phyloP scores from a whole-genome alignment of 1,140 invertebrate species.

The Episyrphus balteatus region DNA sequence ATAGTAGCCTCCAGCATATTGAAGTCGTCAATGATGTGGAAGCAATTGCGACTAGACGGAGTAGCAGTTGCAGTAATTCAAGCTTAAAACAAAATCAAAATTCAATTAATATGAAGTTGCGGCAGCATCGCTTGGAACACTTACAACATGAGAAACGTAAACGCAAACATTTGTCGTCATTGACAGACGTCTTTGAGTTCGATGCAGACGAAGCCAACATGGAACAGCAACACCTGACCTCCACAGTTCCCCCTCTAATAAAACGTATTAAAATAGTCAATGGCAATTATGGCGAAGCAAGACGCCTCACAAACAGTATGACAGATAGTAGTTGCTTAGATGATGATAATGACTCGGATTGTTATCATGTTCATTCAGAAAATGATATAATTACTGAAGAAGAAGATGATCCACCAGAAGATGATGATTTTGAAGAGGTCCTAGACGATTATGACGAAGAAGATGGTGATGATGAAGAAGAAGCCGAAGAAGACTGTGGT shows the following conservation, averaged over 20 bases:
- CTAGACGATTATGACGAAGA: slow-evolving; percentile 5
- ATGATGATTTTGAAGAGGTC: slow-evolving; percentile 1
- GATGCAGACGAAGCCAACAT: too few species aligned
- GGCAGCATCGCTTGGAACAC: not conserved
- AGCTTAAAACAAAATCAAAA: slow-evolving; percentile 11
- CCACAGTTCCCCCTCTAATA: not conserved
- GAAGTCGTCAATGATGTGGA: too few species aligned
- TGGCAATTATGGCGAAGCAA: slow-evolving; percentile 7
- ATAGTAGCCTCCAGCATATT: too few species aligned
- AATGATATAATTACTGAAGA: slow-evolving; percentile 5
- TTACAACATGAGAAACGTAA: slow-evolving; percentile 8
- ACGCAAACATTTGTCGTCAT: not conserved
- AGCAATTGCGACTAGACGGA: slow-evolving; percentile 3
- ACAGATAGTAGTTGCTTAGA: not conserved
- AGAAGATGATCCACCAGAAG: slow-evolving; percentile 7
- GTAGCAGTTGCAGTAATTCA: slow-evolving; percentile 12
- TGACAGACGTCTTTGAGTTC: too few species aligned
- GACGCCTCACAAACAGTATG: not conserved
- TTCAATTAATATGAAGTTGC: slow-evolving; percentile 11
- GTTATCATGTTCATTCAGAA: too few species aligned
- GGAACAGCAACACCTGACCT: too few species aligned
- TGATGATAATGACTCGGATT: not conserved
- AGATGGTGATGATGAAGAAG: slow-evolving; percentile 8
- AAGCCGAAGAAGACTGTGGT: slow-evolving; percentile 8
- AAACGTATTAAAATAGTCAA: slow-evolving; percentile 20